Evolutionary conservation across 2,797 vertebrate genomes (phyloP), one percentile per base, ranked within the genome.

Genomic region (Sebastes trivittatus): DNA sequence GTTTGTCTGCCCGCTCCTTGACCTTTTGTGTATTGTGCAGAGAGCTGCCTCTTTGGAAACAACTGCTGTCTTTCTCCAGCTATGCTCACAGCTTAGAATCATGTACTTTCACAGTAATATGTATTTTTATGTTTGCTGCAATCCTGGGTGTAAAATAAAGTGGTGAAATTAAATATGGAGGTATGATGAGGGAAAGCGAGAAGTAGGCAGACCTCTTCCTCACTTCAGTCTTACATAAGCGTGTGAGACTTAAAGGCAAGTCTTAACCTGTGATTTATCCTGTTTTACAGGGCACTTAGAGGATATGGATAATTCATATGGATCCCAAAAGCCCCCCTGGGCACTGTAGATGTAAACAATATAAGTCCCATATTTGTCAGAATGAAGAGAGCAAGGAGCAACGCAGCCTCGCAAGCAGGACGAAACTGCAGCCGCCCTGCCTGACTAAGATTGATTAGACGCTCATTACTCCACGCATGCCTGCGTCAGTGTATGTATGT

Each of bases 291-390:
- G 91, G 89, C 93, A 94, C 91, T 95, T 94, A 94, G 85, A 77
- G 77, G 87, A 88, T 91, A 93, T 93, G 89, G 93, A 94, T 95
- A 90, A 93, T 93, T 94, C 90, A 92, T 91, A 92, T 85, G 75
- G 84, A 89, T 89, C 81, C 72, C 58, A 68, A 91, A 82, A 89
- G 85, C 80, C 79, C 92, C 90, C 90, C 64, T 38, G 89, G 91
- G 90, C 20, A n/a, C 77, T 20, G 73, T 90, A 82, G 89, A 92
- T 89, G 90, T 92, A 93, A 94, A 94, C 92, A 89, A 89, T 93
- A 87, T 90, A 86, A 82, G 89, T 92, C 84, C 88, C 87, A 76
- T 90, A 91, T 91, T 88, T 90, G 85, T 89, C 87, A 84, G 78
- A 84, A 87, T 83, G 77, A 92, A 72, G 85, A 83, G 84, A 72